Evolutionary conservation across 2,797 vertebrate species (phyloP), one percentile per base, ranked within the genome.

Genomic region (Parambassis ranga): DNA sequence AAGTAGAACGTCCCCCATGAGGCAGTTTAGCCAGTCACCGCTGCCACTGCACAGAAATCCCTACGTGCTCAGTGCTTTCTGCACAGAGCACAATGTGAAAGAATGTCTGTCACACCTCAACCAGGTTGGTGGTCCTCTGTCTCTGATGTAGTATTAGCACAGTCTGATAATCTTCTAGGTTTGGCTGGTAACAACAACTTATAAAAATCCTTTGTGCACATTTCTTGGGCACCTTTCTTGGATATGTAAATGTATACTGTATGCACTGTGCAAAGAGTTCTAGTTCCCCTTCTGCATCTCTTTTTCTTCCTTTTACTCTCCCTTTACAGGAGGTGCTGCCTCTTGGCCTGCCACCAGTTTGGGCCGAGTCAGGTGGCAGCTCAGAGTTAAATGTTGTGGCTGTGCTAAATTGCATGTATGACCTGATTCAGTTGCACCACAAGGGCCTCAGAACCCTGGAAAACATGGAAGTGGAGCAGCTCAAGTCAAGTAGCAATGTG

Each of bases 31-130:
- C 73, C 92, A 91, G 68, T 92, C 94, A 70, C 88, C 90, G 65
- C 89, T 93, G 87, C 84, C 91, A 79, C 86, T 90, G 64, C 89
- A 90, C 85, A 93, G 90, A 91, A 93, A 79, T 53, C 82, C 87
- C 70, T 90, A 90, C 82, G 85, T 88, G 84, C 88, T 86, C 57
- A 87, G 91, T 87, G 90, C 90, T 87, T 97, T 99, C 79, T 99
- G 97, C 92, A 94, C 94, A 56, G 95, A 95, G 82, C 92, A 94
- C 39, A 99, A 98, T 75, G 87, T 98, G 75, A 94, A 94, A 53
- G 94, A 97, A 85, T 96, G 96, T 83, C 85, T 96, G 37, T 90
- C 92, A 0, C 95, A 96, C 91, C 93, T 99, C 77, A 92, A 89
- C 75, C 94, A 95, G 94, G 97, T 96, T 86, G 72, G 90, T 56